Base-by-base conservation (phyloP, 1,140 invertebrate species). In the Heliothis virescens region DNA sequence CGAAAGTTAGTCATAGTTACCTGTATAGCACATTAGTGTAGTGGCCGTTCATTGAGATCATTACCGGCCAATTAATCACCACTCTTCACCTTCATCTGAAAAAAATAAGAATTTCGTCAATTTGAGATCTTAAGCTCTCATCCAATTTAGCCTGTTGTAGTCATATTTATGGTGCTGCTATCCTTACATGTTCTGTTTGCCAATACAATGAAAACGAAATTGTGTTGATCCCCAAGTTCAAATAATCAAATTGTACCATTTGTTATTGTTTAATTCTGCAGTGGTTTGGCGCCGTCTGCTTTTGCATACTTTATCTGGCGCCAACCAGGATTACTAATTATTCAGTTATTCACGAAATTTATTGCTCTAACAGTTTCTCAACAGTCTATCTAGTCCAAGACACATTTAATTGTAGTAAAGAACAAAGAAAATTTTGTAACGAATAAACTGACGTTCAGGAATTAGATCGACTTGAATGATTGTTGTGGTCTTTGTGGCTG, bases 1-100 rank as follows among this genome's bases (percentile, higher is more conserved):
- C 60, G 7, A 9, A n/a, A 47, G 50, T 86, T 86, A 82, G 72
- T 84, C 83, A 86, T 80, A 60, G 48, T 83, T 77, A 81, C 79
- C 79, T 81, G 65, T 62, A 79, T 21, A 41, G 15, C 60, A 18
- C 18, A 41, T 41, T 41, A 7, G 34, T 41, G 34, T 41, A 34
- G 65, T 55, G 18, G n/a, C 34, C 59, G 26, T 69, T 74, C 79
- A 74, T 74, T 79, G 9, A 79, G 29, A 73, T 48, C 26, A 41
- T 41, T 41, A 41, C 34, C 3, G 5, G 5, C 34, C 34, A 41
- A 41, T 41, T 41, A 41, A 41, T 41, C 34, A 41, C 34, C 34
- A 41, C 26, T 15, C 60, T 60, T 60, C 3, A 63, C 29, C 34
- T 41, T 41, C 34, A 41, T 41, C 34, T 41, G 34, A 41, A 41